Base-by-base conservation (phyloP, 2,888 invertebrate species). In the Rotaria sp. region DNA sequence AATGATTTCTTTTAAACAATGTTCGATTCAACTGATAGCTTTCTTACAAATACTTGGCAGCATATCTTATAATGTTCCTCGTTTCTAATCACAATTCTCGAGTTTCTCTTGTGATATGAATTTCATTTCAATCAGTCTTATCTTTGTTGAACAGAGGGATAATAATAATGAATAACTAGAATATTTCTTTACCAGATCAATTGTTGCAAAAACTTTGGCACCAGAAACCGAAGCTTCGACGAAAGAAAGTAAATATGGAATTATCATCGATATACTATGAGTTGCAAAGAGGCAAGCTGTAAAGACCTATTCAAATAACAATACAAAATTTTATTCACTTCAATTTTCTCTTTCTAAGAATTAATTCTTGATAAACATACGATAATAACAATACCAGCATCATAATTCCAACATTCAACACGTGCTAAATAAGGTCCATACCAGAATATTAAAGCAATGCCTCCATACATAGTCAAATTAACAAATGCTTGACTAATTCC, bases 151-250 rank as follows among this genome's bases (percentile, higher is more conserved):
- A n/a, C n/a, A n/a, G n/a, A n/a, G n/a, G n/a, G n/a, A n/a, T n/a
- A n/a, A n/a, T n/a, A n/a, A n/a, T n/a, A n/a, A n/a, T n/a, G n/a
- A n/a, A n/a, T n/a, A n/a, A n/a, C n/a, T n/a, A n/a, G n/a, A n/a
- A n/a, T n/a, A n/a, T n/a, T n/a, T n/a, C n/a, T n/a, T n/a, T 55
- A 55, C 92, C 84, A 94, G 92, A 89, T 95, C 95, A 85, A 96
- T 93, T 18, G 95, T 93, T 10, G 93, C 91, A 89, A 93, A 96
- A 8, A 96, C 93, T 26, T 93, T 92, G 0, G 93, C 93, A 0
- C 95, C 95, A 15, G 91, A 90, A 41, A 90, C 90, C 84, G 90
- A 87, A 0, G 90, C 91, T 10, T 89, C 88, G 2, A 89, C 88
- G 38, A 90, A 87, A 48, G 88, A 88, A 85, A 89, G 89, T 0